Conservation (phyloP, 2,888 invertebrate species). For the Apamea epomidion region DNA sequence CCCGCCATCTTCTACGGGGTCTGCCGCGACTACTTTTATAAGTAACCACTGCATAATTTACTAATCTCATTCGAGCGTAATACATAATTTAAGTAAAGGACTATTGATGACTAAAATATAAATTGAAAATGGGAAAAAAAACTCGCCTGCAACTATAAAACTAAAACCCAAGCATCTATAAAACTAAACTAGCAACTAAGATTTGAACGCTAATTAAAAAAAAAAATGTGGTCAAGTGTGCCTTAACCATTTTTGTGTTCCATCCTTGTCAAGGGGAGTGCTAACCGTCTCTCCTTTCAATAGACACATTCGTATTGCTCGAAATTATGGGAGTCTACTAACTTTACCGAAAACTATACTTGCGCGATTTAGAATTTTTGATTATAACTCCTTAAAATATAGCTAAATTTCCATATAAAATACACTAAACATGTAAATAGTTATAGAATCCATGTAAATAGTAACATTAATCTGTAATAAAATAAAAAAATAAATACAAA, state of each 20-base stretch:
- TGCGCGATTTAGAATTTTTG: conserved; percentile 67
- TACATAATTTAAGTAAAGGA: background rate
- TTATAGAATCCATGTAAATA: background rate
- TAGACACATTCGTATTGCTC: conserved; percentile 92
- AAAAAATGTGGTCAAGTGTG: conserved; percentile 80
- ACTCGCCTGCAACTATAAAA: background rate
- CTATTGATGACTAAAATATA: background rate
- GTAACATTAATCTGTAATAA: background rate
- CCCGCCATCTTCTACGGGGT: too few relatives aligned
- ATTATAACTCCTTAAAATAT: rapidly evolving
- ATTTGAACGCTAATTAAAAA: background rate
- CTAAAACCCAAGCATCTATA: background rate
- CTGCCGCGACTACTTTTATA: background rate
- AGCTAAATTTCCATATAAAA: rapidly evolving
- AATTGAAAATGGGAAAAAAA: background rate
- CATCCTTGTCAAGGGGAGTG: conserved; percentile 99
- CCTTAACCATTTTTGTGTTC: conserved; percentile 87
- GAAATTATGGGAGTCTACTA: conserved; percentile 44
- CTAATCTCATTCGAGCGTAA: background rate
- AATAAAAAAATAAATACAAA: background rate
- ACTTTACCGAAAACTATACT: conserved; percentile 57
- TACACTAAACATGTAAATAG: rapidly evolving
- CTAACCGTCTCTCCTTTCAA: conserved; percentile 99
- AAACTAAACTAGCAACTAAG: background rate
- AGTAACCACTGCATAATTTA: background rate